Conservation (phyloP, 1,140 invertebrate genomes). For the Pseudomyrmex dendroicus region DNA sequence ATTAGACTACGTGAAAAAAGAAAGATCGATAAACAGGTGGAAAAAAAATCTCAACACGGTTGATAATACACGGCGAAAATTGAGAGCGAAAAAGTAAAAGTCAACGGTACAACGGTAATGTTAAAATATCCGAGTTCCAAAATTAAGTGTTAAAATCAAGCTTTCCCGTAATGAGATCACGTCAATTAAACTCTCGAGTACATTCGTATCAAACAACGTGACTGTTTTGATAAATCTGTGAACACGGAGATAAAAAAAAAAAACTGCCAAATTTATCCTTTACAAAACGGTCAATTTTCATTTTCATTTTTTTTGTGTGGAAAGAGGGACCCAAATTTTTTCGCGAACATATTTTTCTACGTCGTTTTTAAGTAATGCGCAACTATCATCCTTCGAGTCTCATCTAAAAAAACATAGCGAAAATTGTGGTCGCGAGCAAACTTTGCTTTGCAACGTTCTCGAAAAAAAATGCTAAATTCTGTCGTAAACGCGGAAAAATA, state of each 20-base stretch:
- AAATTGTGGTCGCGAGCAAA: background rate
- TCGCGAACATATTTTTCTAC: conserved; percentile 64
- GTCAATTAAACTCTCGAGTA: conserved; percentile 53
- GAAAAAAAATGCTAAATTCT: no score
- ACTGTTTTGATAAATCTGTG: conserved; percentile 26
- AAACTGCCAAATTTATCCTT: conserved; percentile 54
- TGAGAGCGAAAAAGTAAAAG: background rate
- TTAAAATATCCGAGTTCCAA: background rate
- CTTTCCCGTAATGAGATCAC: conserved; percentile 43
- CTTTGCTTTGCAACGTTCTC: background rate
- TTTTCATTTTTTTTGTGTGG: conserved; percentile 7
- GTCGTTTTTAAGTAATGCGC: conserved; percentile 43
- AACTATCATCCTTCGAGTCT: background rate
- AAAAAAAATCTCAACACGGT: background rate
- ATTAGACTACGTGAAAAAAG: background rate
- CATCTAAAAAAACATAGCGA: no score
- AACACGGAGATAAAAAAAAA: conserved; percentile 10
- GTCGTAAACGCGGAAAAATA: no score
- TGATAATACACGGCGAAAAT: background rate
- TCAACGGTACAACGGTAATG: background rate
- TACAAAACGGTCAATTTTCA: background rate
- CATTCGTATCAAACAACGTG: background rate
- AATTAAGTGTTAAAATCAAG: background rate
- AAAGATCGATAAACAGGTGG: background rate
- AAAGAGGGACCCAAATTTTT: conserved; percentile 65